A percentile compares a stretch with the other conserved stretches of the same genome.
These are phyloP conservation scores for Microctenopoma stevenorrisi DNA, from an alignment of 2,797 vertebrate genomes.

Conservation along the genomic window DNA sequence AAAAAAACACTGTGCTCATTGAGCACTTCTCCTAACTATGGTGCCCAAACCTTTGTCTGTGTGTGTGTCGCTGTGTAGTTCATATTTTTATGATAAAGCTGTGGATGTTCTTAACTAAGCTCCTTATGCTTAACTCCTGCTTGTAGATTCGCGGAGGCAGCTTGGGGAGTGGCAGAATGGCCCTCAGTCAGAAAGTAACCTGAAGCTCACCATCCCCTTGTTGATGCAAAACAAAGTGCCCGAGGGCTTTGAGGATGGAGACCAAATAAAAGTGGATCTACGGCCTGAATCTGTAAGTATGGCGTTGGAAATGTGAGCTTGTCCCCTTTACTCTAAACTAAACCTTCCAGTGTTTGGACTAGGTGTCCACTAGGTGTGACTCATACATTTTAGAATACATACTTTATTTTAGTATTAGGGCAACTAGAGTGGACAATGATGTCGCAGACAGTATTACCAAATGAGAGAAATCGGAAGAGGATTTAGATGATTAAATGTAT, in stretches of 20 bases:
- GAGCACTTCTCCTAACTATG: not conserved
- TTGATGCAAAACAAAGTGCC: constrained; percentile 87
- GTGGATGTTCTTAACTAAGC: not conserved
- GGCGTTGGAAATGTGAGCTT: too few species aligned
- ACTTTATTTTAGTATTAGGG: not conserved
- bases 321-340: not conserved
- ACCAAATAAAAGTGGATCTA: constrained; percentile 83
- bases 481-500: not conserved
- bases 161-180: constrained; percentile 83
- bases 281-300: constrained; percentile 85
- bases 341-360: not conserved
- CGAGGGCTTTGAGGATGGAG: constrained; percentile 85
- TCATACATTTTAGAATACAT: not conserved
- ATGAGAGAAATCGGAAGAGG: not conserved
- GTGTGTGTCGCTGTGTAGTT: not conserved
- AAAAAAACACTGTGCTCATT: too few species aligned
- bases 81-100: not conserved
- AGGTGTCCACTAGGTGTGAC: too few species aligned
- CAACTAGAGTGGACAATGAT: not conserved
- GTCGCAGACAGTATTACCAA: not conserved
- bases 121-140: not conserved
- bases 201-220: constrained; percentile 83
- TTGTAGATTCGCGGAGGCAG: constrained; percentile 83
- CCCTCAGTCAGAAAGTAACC: constrained; percentile 60
- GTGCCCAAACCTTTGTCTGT: not conserved